Base-by-base conservation (phyloP, 2,113 vertebrate genomes). In the Engystomops pustulosus region DNA sequence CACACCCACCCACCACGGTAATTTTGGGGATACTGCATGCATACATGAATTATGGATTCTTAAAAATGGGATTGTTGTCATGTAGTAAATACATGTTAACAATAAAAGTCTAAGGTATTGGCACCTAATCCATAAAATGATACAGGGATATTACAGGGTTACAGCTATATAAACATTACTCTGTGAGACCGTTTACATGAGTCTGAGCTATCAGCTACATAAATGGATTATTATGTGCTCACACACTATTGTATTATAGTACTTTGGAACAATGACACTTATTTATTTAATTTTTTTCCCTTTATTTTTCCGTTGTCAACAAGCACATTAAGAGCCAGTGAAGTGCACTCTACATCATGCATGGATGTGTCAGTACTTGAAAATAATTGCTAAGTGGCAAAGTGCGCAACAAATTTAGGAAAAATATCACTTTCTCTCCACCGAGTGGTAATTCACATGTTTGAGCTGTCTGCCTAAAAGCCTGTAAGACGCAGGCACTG, bases 371-470 rank as follows among this genome's bases (percentile, higher is more conserved):
- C 18, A 23, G 51, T 72, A 83, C 69, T 83, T 83, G 68, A 17
- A 83, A 83, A 71, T 81, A 83, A 83, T 83, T 83, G 80, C 53
- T 83, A 45, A 71, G 80, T 83, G 80, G 69, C 69, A 83, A 55
- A 60, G 69, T 60, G 51, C 32, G 17, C 69, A 83, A 83, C 70
- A 83, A 83, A 83, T 83, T 83, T 83, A 62, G 53, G 80, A 32
- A 44, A 83, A 83, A 72, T 83, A 83, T 83, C 27, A 32, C 69
- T 83, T 60, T 83, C 68, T 44, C 67, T 41, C 58, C 25, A 34
- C 51, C 60, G 25, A 62, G 80, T 32, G 69, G 69, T 41, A 74
- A 74, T 83, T 83, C 69, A 82, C 23, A 45, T 55, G 80, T 55
- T 72, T 58, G 69, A 74, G 27, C 36, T 58, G 44, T 49, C 78